These are phyloP conservation scores for Didymodactylos carnosus DNA, from an alignment of 2,888 invertebrate genomes.

Conservation along the genomic window DNA sequence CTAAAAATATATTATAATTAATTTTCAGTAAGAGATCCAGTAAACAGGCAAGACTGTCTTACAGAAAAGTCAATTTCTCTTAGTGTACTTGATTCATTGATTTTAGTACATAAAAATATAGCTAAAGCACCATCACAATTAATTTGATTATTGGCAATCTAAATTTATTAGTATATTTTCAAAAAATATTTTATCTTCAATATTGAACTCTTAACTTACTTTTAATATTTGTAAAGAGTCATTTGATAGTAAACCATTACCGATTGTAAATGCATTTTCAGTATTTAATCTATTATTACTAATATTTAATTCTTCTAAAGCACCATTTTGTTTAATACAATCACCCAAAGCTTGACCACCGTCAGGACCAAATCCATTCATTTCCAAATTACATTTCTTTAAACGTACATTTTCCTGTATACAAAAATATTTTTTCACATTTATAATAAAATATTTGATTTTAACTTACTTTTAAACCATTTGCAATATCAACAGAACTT, in stretches of 20 bases:
- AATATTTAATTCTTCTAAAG: slow-evolving; percentile 27
- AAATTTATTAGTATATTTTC: slow-evolving; percentile 11
- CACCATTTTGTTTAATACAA: slow-evolving; percentile 25
- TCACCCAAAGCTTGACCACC: slow-evolving; percentile 30
- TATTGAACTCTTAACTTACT: slow-evolving; percentile 17
- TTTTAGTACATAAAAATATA: slow-evolving; percentile 24
- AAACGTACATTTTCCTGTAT: slow-evolving; percentile 30
- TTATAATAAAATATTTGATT: background rate
- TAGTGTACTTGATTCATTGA: slow-evolving; percentile 14
- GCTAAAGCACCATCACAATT: slow-evolving; percentile 28
- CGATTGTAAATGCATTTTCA: slow-evolving; percentile 23
- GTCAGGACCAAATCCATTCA: slow-evolving; percentile 31
- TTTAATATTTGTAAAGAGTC: slow-evolving; percentile 24
- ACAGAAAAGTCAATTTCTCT: background rate
- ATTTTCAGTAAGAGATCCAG: too few species aligned
- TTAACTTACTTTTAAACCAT: slow-evolving; percentile 25
- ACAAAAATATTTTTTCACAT: background rate
- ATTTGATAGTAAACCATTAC: slow-evolving; percentile 25
- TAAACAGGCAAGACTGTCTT: background rate
- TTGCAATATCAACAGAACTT: slow-evolving; percentile 26
- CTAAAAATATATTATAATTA: background rate
- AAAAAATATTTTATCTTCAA: background rate
- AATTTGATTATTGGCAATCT: slow-evolving; percentile 33
- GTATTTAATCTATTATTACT: slow-evolving; percentile 28
- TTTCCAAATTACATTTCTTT: slow-evolving; percentile 26